Base-by-base conservation (phyloP, 1,140 invertebrate species). In the Bombus picipes region DNA sequence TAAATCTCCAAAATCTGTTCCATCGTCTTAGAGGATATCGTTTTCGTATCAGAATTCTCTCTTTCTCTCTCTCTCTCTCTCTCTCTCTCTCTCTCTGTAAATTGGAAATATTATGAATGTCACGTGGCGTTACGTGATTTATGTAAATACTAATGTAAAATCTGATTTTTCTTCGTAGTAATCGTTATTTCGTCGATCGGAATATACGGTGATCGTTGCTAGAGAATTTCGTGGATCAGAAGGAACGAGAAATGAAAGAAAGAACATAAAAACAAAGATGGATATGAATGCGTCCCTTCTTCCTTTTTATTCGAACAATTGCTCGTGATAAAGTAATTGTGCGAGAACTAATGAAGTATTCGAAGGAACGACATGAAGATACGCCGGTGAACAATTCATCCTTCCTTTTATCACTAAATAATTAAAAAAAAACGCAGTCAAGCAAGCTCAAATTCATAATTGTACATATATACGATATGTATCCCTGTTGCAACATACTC, bases 391-490 rank as follows among this genome's bases (percentile, higher is more conserved):
- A 89, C 78, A 85, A 92, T 89, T 92, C 88, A 91, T 95, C 92
- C 94, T 94, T 95, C 92, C 92, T 85, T 92, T 94, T 93, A 93
- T 92, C 92, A 91, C 85, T 93, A 88, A 92, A 93, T 94, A 95
- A 92, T 94, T 94, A 93, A 71, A 65, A 70, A 65, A 47, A 84
- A 72, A 93, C 89, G 89, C 93, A 93, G 91, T 94, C 92, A 92
- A 93, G 91, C 92, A 94, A 94, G 93, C 94, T 95, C 94, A 94
- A 95, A 94, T 94, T 94, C 92, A 94, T 94, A 93, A 94, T 92
- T 95, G 94, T 95, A 95, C 91, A 95, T 95, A 95, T 93, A 94
- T 94, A 94, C 93, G 92, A 94, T 94, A 93, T 92, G 91, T 90
- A 89, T 83, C 90, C 89, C 88, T 92, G 85, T 90, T 90, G 86